These are phyloP conservation scores for Amia ocellicauda DNA, from an alignment of 2,113 vertebrate species.

Conservation along the genomic window DNA sequence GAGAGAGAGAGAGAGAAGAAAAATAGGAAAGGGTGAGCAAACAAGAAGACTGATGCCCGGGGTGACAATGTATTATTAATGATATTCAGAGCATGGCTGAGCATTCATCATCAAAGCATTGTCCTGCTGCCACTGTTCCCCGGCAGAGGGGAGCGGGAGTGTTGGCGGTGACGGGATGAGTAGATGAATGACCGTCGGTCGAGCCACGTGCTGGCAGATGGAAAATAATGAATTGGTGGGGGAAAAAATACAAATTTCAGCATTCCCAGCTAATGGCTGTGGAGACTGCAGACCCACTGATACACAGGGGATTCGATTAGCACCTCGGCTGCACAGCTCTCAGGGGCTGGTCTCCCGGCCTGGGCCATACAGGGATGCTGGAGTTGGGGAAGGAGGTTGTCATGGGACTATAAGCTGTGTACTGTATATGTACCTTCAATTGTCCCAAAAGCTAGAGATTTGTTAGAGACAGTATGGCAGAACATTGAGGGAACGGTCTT, in stretches of 20 bases:
- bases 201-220: conserved; percentile 21
- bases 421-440: neutral
- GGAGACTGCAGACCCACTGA: conserved; percentile 19
- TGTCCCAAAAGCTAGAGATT: neutral
- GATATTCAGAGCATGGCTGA: conserved; percentile 44
- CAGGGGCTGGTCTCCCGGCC: neutral
- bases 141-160: conserved; percentile 19
- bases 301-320: conserved; percentile 29
- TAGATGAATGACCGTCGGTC: conserved; percentile 22
- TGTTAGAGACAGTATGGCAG: neutral
- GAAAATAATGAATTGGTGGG: conserved; percentile 36
- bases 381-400: neutral
- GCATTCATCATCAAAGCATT: conserved; percentile 38
- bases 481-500: too few relatives aligned
- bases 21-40: neutral
- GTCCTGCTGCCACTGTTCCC: conserved; percentile 22
- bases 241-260: conserved; percentile 19
- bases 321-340: conserved; percentile 11
- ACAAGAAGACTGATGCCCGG: conserved; percentile 43
- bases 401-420: neutral
- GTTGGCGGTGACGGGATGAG: conserved; percentile 18
- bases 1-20: neutral
- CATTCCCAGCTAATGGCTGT: conserved; percentile 18
- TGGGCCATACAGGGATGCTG: conserved; percentile 2
- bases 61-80: conserved; percentile 46